Percentiles rank a stretch among this genome's conserved stretches.
Conservation (phyloP, 2,797 vertebrate genomes). For the Pteronotus mesoamericanus region DNA sequence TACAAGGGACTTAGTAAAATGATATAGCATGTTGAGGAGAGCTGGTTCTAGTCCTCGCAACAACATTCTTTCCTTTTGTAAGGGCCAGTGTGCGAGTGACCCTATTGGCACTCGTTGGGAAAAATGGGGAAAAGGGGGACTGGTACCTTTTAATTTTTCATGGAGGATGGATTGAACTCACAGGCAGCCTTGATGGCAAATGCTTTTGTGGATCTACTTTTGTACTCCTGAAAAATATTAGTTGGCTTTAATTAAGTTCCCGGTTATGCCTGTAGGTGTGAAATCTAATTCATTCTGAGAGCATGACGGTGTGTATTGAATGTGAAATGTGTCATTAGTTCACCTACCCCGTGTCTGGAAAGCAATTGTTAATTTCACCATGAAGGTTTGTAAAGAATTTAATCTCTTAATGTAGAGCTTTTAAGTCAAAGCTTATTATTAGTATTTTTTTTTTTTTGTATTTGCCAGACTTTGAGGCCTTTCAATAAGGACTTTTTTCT, state of each 20-base stretch:
- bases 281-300: background rate
- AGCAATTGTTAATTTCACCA: background rate
- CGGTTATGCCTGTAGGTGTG: background rate
- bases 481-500: background rate
- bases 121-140: background rate
- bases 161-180: background rate
- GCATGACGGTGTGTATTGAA: background rate
- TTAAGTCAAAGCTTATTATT: background rate
- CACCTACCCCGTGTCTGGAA: background rate
- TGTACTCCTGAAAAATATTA: background rate
- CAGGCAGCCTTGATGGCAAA: background rate
- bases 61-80: background rate
- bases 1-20: background rate
- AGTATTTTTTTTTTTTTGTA: background rate
- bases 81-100: background rate
- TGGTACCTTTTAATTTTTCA: background rate
- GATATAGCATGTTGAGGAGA: background rate
- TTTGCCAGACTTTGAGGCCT: background rate
- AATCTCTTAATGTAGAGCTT: constrained; percentile 56
- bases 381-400: constrained; percentile 21
- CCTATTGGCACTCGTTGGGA: background rate
- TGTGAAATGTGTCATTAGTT: background rate
- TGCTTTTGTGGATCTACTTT: background rate
- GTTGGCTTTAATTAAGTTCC: background rate
- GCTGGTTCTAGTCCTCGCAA: background rate